A percentile compares a stretch with the other conserved stretches of the same genome.
Evolutionary conservation across 92 coral and sea anemone genomes (phyloP).

Genomic region (Actinernus sp.): DNA sequence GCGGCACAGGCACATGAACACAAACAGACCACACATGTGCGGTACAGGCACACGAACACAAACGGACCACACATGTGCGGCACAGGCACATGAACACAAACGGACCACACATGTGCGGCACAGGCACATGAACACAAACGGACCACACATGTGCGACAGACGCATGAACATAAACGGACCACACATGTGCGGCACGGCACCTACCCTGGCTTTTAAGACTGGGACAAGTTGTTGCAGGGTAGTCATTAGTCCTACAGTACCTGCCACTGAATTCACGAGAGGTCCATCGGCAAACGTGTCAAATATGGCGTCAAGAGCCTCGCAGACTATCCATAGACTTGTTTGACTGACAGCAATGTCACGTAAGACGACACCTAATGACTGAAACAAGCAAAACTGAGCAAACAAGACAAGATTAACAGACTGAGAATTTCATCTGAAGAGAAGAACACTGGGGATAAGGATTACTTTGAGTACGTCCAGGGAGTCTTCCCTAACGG

Average conservation of each 20-base stretch:
- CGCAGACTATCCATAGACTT: slow-evolving; percentile 92
- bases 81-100: too few relatives aligned
- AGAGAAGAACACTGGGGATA: background rate
- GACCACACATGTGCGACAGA: too few relatives aligned
- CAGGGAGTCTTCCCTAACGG: slow-evolving; percentile 59
- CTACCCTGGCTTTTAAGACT: slow-evolving; percentile 83
- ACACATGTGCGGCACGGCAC: slow-evolving; percentile 9
- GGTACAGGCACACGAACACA: too few relatives aligned
- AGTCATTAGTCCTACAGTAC: slow-evolving; percentile 67
- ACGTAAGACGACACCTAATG: slow-evolving; percentile 86
- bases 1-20: too few relatives aligned
- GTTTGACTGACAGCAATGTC: slow-evolving; percentile 74
- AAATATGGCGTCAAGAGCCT: slow-evolving; percentile 93
- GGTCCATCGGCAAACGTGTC: slow-evolving; percentile 98
- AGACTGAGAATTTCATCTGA: too few relatives aligned
- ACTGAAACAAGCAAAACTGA: slow-evolving; percentile 39
- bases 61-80: too few relatives aligned
- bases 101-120: too few relatives aligned
- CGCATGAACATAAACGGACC: too few relatives aligned
- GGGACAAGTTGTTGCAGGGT: slow-evolving; percentile 79
- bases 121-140: too few relatives aligned
- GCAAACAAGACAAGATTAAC: background rate
- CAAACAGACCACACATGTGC: too few relatives aligned
- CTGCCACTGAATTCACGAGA: slow-evolving; percentile 78
- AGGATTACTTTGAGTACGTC: slow-evolving; percentile 79